Conservation (phyloP, 2,888 invertebrate genomes). For the Lamellibrachia columna region DNA sequence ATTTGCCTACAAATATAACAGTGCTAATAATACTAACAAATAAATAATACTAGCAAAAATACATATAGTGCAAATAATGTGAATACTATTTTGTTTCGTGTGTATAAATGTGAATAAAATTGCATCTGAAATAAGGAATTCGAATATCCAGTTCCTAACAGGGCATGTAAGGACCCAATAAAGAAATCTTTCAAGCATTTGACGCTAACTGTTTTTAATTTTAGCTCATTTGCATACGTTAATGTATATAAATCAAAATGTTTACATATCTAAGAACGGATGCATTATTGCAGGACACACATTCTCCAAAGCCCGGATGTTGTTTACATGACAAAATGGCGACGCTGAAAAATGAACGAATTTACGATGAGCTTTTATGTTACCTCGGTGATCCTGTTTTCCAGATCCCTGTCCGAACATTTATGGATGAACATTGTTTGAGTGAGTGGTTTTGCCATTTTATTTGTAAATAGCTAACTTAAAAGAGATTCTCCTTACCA, state of each 20-base stretch:
- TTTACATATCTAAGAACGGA: background rate
- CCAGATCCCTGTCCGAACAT: constrained; percentile 89
- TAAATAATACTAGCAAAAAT: background rate
- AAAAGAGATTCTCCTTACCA: background rate
- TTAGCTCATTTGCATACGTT: background rate
- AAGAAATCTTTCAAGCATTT: background rate
- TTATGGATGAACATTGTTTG: constrained; percentile 90
- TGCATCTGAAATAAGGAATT: background rate
- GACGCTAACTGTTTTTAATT: background rate
- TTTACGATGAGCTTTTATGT: constrained; percentile 89
- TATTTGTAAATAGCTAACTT: background rate
- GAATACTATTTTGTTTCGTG: no score
- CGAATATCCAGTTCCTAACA: background rate
- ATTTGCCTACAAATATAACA: no score
- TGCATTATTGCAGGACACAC: constrained; percentile 21
- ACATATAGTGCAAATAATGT: no score
- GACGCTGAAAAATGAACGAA: constrained; percentile 56
- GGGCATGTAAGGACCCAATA: background rate
- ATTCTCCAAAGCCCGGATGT: constrained; percentile 34
- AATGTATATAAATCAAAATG: background rate
- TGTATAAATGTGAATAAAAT: no score
- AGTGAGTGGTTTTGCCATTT: constrained; percentile 72
- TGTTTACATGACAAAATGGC: constrained; percentile 33
- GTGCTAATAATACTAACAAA: background rate
- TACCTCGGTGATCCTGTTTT: constrained; percentile 92